Base-by-base conservation (phyloP, 2,113 vertebrate species). In the Taurulus bubalis region DNA sequence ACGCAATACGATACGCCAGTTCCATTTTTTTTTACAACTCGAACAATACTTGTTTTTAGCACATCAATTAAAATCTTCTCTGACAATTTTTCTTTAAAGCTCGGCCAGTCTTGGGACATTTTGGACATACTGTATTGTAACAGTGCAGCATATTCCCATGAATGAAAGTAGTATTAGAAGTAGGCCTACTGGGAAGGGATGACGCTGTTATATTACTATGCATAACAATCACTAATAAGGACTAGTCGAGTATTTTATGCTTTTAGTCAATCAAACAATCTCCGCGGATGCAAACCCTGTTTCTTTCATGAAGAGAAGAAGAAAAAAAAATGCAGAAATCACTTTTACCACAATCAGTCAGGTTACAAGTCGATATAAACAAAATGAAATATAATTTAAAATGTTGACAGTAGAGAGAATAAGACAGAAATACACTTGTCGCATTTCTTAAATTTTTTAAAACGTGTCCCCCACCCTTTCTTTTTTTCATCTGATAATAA, bases 401-500 rank as follows among this genome's bases (percentile, higher is more conserved):
- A 55, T 66, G 36, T 49, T 51, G 28, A 65, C 56, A 72, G 8
- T 2, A 18, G 22, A 30, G 12, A 60, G 18, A 63, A 71, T 51
- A 24, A 58, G 12, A 71, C 51, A 6, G n/a, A 20, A 14, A 77
- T 26, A n/a, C 10, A 68, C 51, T 49, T 15, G 8, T 73, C 22
- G 47, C 38, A 18, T 75, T 67, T 63, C 12, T 65, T 32, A 62
- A 20, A 77, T 49, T 9, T 59, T 73, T 34, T 65, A 67, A 74
- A 42, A 53, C 32, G 10, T 71, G 55, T n/a, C 38, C 51, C 40
- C 49, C 40, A 15, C 45, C 15, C 55, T 34, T 51, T 32, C 56
- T 28, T 67, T 63, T 72, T 66, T 55, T 20, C 30, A 71, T 1
- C 16, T 82, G 47, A 81, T 75, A 56, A 84, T 81, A 81, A 78